phyloP scores from a whole-genome alignment of 2,113 vertebrate genomes.

The Triplophysa dalaica region DNA sequence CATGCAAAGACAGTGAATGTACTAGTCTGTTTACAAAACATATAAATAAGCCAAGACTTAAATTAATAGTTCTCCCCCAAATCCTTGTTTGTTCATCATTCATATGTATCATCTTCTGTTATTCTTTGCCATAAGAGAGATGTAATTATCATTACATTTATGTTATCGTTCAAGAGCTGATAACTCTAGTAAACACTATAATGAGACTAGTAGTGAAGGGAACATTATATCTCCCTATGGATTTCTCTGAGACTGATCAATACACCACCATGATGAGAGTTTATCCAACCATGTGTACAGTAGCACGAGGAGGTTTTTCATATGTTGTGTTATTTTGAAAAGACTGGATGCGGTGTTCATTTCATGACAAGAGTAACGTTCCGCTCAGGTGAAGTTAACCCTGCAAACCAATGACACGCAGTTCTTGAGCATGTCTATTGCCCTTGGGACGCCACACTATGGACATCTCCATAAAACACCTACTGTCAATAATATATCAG shows the following conservation, averaged over 20 bases:
- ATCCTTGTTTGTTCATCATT: too few relatives aligned
- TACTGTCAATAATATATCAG: constrained; percentile 21
- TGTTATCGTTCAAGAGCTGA: too few relatives aligned
- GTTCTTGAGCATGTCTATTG: constrained; percentile 24
- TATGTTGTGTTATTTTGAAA: neutral
- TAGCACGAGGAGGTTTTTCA: constrained; percentile 2
- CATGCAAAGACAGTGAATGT: neutral
- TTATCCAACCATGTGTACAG: neutral
- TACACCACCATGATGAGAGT: constrained; percentile 9
- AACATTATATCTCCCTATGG: constrained; percentile 30
- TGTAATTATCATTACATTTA: too few relatives aligned
- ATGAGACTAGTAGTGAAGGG: neutral
- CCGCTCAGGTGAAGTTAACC: neutral
- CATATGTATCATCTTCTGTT: too few relatives aligned
- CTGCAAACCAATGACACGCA: neutral
- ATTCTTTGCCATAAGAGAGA: too few relatives aligned
- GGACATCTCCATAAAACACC: constrained; percentile 17
- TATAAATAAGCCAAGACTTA: neutral
- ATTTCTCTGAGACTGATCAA: constrained; percentile 2
- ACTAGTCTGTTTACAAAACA: neutral
- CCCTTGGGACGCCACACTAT: constrained; percentile 4
- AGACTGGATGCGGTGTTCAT: constrained; percentile 20
- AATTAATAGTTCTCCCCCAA: too few relatives aligned
- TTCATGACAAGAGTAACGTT: constrained; percentile 5
- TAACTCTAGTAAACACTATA: neutral